Percentiles rank a stretch among this genome's conserved stretches.
Evolutionary conservation across 1,140 invertebrate genomes (phyloP).

Genomic region (Cataglyphis hispanica): DNA sequence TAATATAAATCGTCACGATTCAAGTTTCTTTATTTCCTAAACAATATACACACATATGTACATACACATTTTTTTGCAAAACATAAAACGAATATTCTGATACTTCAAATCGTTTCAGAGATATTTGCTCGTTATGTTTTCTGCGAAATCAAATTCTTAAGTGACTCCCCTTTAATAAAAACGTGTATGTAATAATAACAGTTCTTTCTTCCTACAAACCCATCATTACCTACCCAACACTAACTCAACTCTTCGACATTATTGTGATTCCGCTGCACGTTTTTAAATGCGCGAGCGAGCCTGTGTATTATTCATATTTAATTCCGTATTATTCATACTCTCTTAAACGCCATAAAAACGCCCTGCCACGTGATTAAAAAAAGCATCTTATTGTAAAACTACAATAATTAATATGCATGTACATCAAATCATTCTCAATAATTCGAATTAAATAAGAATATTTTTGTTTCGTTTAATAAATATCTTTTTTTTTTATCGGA

Average conservation of each 20-base stretch:
- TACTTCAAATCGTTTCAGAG: constrained; percentile 14
- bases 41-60: too few relatives aligned
- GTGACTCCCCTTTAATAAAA: constrained; percentile 26
- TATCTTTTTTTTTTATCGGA: neutral
- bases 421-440: neutral
- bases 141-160: constrained; percentile 35
- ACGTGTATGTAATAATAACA: constrained; percentile 32
- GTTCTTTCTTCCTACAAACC: constrained; percentile 45
- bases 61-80: neutral
- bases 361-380: constrained; percentile 6
- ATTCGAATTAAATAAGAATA: neutral
- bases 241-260: constrained; percentile 9
- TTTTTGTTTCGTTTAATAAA: neutral
- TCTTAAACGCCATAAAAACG: constrained; percentile 40
- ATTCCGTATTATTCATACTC: too few relatives aligned
- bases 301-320: constrained; percentile 15
- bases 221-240: constrained; percentile 44
- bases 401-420: neutral
- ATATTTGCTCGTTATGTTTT: constrained; percentile 25
- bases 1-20: neutral
- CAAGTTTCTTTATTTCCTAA: neutral
- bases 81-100: neutral
- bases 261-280: constrained; percentile 16
- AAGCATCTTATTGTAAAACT: constrained; percentile 15
- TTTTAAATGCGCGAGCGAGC: constrained; percentile 26